These are phyloP conservation scores for Bedellia somnulentella DNA, from an alignment of 2,888 invertebrate genomes.

Conservation along the genomic window DNA sequence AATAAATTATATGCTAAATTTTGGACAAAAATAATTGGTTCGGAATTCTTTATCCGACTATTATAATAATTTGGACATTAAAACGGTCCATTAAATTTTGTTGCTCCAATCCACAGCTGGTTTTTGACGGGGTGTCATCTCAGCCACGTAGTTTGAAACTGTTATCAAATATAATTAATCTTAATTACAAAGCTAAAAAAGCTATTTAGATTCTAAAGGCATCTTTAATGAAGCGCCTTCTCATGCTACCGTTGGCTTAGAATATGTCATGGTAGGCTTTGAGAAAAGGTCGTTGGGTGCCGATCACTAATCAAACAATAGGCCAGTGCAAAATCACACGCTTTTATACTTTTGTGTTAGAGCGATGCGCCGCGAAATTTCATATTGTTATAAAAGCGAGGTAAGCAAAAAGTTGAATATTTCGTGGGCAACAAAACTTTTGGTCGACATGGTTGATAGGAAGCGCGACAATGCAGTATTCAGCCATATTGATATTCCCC, in stretches of 20 bases:
- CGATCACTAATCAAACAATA: constrained; percentile 47
- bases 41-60: no score
- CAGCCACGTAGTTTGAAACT: constrained; percentile 32
- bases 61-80: no score
- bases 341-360: not conserved
- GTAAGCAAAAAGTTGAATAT: constrained; percentile 30
- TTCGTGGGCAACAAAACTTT: constrained; percentile 18
- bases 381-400: constrained; percentile 29
- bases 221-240: constrained; percentile 37
- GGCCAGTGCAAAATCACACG: constrained; percentile 13
- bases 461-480: no score
- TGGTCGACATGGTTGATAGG: no score
- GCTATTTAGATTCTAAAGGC: constrained; percentile 44
- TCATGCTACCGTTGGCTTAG: constrained; percentile 48
- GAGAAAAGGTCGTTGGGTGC: constrained; percentile 27
- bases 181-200: constrained; percentile 47
- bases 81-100: no score
- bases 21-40: no score
- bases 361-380: constrained; percentile 28
- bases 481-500: no score
- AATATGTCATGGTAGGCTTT: constrained; percentile 34
- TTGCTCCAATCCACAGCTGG: no score
- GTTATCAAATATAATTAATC: constrained; percentile 51
- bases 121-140: constrained; percentile 26
- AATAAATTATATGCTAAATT: no score